These are phyloP conservation scores for Ecdyonurus torrentis DNA, from an alignment of 2,888 invertebrate species.

Conservation along the genomic window DNA sequence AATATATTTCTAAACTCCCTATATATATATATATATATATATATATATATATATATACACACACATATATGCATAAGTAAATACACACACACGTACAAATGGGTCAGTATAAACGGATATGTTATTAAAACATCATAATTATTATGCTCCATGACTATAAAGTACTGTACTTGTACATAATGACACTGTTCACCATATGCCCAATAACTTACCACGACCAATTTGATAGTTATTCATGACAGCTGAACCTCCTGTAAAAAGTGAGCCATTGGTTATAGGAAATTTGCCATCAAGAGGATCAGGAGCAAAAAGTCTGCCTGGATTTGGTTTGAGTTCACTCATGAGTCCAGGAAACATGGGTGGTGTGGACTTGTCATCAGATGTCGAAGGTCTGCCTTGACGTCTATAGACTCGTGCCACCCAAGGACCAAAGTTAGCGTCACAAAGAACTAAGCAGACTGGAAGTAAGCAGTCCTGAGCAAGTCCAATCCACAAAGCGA, in stretches of 20 bases:
- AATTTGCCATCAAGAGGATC: constrained; percentile 31
- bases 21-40: too few relatives aligned
- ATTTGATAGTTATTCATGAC: constrained; percentile 31
- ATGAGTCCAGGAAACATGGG: background rate
- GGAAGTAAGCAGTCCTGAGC: constrained; percentile 39
- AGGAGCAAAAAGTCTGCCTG: constrained; percentile 21
- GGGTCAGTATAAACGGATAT: too few relatives aligned
- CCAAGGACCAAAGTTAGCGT: constrained; percentile 37
- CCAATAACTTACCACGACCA: constrained; percentile 24
- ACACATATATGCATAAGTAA: too few relatives aligned
- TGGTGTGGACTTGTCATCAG: background rate
- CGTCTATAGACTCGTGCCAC: constrained; percentile 33
- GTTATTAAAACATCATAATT: too few relatives aligned
- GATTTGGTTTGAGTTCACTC: background rate
- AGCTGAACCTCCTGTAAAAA: constrained; percentile 31
- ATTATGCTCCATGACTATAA: too few relatives aligned
- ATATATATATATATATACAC: too few relatives aligned
- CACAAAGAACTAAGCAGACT: constrained; percentile 36
- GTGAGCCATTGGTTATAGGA: constrained; percentile 39
- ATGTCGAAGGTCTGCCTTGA: constrained; percentile 15
- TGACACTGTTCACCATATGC: too few relatives aligned
- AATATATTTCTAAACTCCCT: too few relatives aligned
- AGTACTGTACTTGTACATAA: too few relatives aligned
- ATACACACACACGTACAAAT: too few relatives aligned
- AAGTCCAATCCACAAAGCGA: constrained; percentile 37